Base-by-base conservation (phyloP, 2,113 vertebrate genomes). In the Scomber japonicus region DNA sequence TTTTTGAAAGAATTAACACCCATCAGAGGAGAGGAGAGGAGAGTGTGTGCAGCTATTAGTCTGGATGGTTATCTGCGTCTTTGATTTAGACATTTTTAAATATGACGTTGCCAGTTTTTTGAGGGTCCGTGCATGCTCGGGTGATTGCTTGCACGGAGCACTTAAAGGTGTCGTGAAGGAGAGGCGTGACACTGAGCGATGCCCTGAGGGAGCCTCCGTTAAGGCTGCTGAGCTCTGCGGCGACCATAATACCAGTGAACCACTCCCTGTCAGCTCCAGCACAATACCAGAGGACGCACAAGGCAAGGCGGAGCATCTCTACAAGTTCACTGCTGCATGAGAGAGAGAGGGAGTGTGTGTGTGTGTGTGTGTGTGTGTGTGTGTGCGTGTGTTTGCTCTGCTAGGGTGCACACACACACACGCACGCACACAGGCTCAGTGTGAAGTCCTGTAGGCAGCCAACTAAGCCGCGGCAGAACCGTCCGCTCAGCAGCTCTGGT, bases 241-340 rank as follows among this genome's bases (percentile, higher is more conserved):
- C 69, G 69, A 76, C 73, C 82, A 80, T 88, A 85, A 88, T 87
- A 80, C 88, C 81, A 83, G 80, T 71, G 84, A 91, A 88, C 87
- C 90, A 89, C 90, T 93, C 90, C 92, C 89, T 85, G 81, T 88
- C 82, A 87, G 83, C 84, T 3, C 44, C 61, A 19, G 71, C 82
- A 80, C 82, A 77, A 69, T 71, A 69, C 71, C 13, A 16, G 50
- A 82, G 82, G 75, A 72, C 19, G 53, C 73, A 59, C 67, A 53
- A 60, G 81, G 64, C 64, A 65, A 27, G 65, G 31, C 51, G 4
- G 50, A 65, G 77, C 55, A 12, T 57, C 71, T 71, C 61, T 19
- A 65, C 35, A 73, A 82, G 60, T 83, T 86, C 83, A 51, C 31
- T 45, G 51, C 57, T 19, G 71, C 1, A 45, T 76, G 56, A 35